A percentile compares a stretch with the other conserved stretches of the same genome.
Conservation (phyloP, 1,140 invertebrate species). For the Drosophila setifemur region DNA sequence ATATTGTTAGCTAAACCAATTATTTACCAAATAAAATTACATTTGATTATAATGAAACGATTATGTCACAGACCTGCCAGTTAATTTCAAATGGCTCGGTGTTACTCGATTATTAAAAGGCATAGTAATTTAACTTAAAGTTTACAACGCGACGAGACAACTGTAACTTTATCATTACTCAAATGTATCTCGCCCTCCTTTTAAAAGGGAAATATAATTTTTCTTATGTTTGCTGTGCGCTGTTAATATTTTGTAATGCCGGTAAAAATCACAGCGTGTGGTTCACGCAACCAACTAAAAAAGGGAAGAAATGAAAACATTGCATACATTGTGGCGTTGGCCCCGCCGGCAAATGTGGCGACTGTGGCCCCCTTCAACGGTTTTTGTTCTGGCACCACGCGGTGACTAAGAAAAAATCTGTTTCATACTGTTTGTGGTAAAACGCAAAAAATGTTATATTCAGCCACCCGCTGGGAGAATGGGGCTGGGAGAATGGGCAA, state of each 20-base stretch:
- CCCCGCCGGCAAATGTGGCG: slow-evolving; percentile 53
- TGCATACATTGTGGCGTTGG: slow-evolving; percentile 47
- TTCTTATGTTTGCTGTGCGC: slow-evolving; percentile 51
- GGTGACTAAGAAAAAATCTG: slow-evolving; percentile 69
- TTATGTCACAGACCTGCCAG: no score
- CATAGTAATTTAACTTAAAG: slow-evolving; percentile 27
- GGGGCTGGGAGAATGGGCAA: slow-evolving; percentile 2
- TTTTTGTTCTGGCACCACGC: slow-evolving; percentile 59
- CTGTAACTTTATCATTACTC: slow-evolving; percentile 43
- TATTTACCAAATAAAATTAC: no score
- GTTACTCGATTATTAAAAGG: no score
- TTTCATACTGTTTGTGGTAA: slow-evolving; percentile 64
- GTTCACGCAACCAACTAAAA: slow-evolving; percentile 30
- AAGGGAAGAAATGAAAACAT: slow-evolving; percentile 28
- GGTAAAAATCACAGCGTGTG: slow-evolving; percentile 75
- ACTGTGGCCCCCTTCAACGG: not conserved
- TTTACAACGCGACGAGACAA: slow-evolving; percentile 6
- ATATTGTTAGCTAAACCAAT: no score
- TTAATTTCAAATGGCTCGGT: no score
- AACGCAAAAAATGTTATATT: slow-evolving; percentile 57
- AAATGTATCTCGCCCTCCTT: slow-evolving; percentile 3
- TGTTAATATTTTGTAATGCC: slow-evolving; percentile 77
- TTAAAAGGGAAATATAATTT: slow-evolving; percentile 42
- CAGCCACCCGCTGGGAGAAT: slow-evolving; percentile 30
- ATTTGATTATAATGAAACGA: no score